Base-by-base conservation (phyloP, 1,140 invertebrate species). In the Trichonephila clavata region DNA sequence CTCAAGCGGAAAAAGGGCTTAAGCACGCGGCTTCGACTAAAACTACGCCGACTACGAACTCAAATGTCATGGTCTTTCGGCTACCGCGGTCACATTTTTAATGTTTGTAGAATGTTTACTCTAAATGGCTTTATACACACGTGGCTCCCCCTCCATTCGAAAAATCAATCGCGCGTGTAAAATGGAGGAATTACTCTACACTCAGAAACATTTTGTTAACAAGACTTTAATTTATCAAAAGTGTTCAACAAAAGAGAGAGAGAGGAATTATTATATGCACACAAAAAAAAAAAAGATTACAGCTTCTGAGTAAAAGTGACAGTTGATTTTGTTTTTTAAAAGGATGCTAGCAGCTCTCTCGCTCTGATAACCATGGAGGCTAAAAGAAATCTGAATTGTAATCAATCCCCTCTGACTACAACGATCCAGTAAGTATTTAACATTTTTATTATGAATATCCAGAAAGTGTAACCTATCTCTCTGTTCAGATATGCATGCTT, bases 341-440 rank as follows among this genome's bases (percentile, higher is more conserved):
- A 6, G 5, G 24, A 32, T 27, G 18, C 18, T 39, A 77, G 16
- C 71, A 18, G 71, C 14, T 7, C 32, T 39, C 20, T 39, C 71
- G 71, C 71, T 77, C 71, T 77, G 71, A 77, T 77, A 77, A 77
- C 27, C 71, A 77, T 77, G 71, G 27, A 77, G 71, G 71, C 18
- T 32, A 77, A 77, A 77, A 39, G 71, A 16, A 77, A 77, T 77
- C 32, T 39, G 71, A 18, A 39, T 32, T 39, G 32, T 77, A 77
- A 77, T 77, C 71, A 32, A 20, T 32, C 2, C 71, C 7, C 10
- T 10, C 50, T 50, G 50, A 50, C 50, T 10, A 50, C 50, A 50
- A 50, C 50, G 50, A 50, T 50, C 21, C 8, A 68, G n/a, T 24
- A 39, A 16, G 13, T 18, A 39, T 39, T 77, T 32, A 18, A 7